Conservation (phyloP, 2,113 vertebrate species). For the Promerops cafer region DNA sequence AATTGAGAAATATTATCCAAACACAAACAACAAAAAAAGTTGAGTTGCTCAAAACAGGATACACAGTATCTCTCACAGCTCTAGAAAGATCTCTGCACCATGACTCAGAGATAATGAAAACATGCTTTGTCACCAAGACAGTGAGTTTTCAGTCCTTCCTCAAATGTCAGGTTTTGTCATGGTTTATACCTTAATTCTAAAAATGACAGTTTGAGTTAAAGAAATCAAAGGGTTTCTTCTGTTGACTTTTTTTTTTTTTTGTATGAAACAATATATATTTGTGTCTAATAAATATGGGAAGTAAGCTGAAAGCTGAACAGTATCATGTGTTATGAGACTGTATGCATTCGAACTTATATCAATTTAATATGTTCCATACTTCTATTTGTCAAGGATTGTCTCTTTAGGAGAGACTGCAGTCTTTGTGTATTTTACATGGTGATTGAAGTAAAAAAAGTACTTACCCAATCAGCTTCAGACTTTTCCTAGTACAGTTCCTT, state of each 20-base stretch:
- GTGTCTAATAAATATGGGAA: background rate
- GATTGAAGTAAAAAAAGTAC: background rate
- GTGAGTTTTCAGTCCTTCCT: background rate
- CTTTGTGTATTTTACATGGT: background rate
- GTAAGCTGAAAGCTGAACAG: background rate
- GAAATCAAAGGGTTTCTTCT: background rate
- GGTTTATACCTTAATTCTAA: background rate
- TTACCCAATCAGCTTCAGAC: background rate
- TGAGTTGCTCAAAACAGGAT: background rate
- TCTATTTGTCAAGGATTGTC: background rate
- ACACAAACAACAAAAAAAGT: background rate
- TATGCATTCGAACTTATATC: background rate
- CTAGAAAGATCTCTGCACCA: background rate
- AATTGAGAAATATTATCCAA: background rate
- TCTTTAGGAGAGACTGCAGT: background rate
- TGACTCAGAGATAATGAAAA: background rate
- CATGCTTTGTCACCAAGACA: background rate
- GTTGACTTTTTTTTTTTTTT: background rate
- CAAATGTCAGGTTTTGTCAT: background rate
- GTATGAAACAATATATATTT: background rate
- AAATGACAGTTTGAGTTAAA: background rate
- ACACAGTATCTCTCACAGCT: background rate
- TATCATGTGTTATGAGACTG: background rate
- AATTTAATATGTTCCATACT: background rate
- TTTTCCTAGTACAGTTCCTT: background rate